Percentiles rank a stretch among this genome's conserved stretches.
phyloP scores from a whole-genome alignment of 2,113 vertebrate genomes.

The Elephas maximus region DNA sequence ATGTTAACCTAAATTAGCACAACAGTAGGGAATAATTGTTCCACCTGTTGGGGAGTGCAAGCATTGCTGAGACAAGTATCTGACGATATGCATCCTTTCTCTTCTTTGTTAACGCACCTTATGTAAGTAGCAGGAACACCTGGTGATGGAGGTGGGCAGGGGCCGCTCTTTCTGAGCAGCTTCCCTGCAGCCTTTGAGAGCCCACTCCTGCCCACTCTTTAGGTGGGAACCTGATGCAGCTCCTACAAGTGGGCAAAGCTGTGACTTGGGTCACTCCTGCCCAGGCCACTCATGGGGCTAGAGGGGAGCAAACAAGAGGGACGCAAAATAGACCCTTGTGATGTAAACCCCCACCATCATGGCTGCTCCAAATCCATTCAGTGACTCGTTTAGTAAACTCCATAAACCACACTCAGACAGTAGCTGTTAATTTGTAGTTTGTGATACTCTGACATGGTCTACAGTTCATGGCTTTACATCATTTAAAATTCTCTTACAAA shows the following conservation, averaged over 20 bases:
- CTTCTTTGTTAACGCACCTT: fast-evolving
- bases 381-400: fast-evolving
- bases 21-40: neutral
- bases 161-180: fast-evolving
- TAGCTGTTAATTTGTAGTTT: fast-evolving
- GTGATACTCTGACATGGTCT: fast-evolving
- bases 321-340: fast-evolving
- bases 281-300: fast-evolving
- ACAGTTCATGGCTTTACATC: neutral
- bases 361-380: neutral
- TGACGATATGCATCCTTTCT: neutral
- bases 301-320: neutral
- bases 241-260: neutral
- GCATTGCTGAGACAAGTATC: neutral
- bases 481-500: neutral
- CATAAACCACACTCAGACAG: fast-evolving
- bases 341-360: neutral
- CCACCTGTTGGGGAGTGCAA: fast-evolving
- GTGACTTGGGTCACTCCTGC: too few species aligned
- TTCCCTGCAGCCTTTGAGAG: too few species aligned
- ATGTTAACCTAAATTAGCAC: too few species aligned
- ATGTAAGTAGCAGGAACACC: too few species aligned
- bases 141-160: neutral
- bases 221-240: neutral
- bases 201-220: neutral